phyloP scores from a whole-genome alignment of 2,888 invertebrate genomes.

The Pristionchus maxplancki region DNA sequence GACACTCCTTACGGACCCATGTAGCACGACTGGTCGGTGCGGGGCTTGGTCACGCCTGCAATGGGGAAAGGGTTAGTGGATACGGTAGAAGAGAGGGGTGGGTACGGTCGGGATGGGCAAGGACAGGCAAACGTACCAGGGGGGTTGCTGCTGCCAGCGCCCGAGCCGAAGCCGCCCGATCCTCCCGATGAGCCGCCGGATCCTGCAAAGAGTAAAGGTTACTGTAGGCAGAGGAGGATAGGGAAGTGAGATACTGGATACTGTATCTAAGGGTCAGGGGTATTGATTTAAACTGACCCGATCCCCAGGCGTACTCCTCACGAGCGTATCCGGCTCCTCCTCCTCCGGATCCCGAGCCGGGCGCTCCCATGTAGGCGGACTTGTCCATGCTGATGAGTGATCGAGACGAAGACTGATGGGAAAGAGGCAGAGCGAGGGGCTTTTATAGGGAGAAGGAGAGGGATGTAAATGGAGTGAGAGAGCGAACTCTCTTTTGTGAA shows the following conservation, averaged over 20 bases:
- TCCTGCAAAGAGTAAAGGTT: neutral
- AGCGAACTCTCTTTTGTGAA: neutral
- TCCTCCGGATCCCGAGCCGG: neutral
- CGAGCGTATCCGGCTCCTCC: slow-evolving; percentile 27
- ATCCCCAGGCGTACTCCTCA: slow-evolving; percentile 43
- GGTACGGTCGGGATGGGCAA: neutral
- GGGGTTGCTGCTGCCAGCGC: neutral
- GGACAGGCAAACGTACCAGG: neutral
- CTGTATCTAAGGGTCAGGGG: neutral
- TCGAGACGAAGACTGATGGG: neutral
- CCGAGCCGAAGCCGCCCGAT: neutral
- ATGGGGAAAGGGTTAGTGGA: neutral
- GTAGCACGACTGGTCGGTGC: slow-evolving; percentile 45
- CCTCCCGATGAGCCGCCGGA: neutral
- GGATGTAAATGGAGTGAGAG: neutral
- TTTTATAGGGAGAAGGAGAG: neutral
- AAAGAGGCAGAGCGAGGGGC: neutral
- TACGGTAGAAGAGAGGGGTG: neutral
- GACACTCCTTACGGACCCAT: neutral
- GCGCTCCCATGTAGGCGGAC: slow-evolving; percentile 33
- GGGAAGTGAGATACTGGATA: neutral
- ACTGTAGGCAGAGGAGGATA: neutral
- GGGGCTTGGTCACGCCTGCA: slow-evolving; percentile 41
- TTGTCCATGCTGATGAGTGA: slow-evolving; percentile 25
- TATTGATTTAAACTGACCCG: neutral